These are phyloP conservation scores for Drosophila obscura DNA, from an alignment of 1,140 invertebrate genomes.

Conservation along the genomic window DNA sequence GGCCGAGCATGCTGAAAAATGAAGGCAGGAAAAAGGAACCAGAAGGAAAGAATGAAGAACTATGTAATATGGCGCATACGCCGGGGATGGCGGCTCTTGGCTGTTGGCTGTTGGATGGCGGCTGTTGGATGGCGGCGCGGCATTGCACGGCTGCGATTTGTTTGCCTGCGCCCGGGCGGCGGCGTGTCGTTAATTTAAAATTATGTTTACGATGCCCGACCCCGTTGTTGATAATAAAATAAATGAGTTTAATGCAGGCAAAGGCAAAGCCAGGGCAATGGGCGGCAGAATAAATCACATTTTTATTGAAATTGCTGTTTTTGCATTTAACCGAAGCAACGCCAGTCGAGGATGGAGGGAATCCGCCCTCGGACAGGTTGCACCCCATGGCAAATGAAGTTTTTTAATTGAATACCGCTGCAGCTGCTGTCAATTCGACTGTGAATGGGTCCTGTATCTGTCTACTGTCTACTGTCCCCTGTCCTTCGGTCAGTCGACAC, in stretches of 20 bases:
- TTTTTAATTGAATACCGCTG: constrained; percentile 65
- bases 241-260: constrained; percentile 56
- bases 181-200: constrained; percentile 64
- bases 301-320: constrained; percentile 62
- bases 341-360: no score
- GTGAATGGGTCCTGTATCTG: constrained; percentile 27
- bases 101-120: no score
- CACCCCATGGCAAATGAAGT: constrained; percentile 35
- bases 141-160: constrained; percentile 40
- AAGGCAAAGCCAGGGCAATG: no score
- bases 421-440: constrained; percentile 64
- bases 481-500: constrained; percentile 1
- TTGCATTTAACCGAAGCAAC: constrained; percentile 35
- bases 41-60: constrained; percentile 21
- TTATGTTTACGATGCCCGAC: constrained; percentile 59
- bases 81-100: constrained; percentile 32
- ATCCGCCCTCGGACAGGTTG: constrained; percentile 4
- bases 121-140: no score
- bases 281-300: constrained; percentile 46
- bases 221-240: constrained; percentile 62
- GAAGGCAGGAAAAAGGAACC: constrained; percentile 11
- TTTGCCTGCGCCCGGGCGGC: constrained; percentile 34
- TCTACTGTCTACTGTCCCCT: background rate
- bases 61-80: constrained; percentile 58
- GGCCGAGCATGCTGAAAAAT: constrained; percentile 42